A percentile compares a stretch with the other conserved stretches of the same genome.
phyloP scores from a whole-genome alignment of 2,888 invertebrate genomes.

The Eupelmus urozonus region DNA sequence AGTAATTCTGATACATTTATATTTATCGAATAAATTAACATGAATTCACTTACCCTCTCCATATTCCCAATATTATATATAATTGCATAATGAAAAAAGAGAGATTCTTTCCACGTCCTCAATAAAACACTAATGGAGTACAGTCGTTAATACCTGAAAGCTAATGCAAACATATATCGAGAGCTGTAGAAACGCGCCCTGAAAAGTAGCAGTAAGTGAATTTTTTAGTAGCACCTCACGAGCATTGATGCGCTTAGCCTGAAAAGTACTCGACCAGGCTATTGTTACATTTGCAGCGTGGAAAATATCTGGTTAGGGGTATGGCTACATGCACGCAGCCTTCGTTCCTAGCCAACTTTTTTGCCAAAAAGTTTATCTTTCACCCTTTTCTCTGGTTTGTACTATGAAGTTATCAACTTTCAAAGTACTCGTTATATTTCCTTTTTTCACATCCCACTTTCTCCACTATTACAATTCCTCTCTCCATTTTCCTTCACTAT shows the following conservation, averaged over 20 bases:
- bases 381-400: constrained; percentile 43
- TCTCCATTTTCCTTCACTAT: not conserved
- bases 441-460: not conserved
- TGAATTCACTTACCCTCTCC: too few species aligned
- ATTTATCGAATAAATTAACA: too few species aligned
- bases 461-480: not conserved
- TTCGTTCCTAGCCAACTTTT: constrained; percentile 41
- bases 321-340: not conserved
- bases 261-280: too few species aligned
- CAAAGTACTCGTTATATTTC: constrained; percentile 37
- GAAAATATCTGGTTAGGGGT: not conserved
- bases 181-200: not conserved
- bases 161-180: not conserved
- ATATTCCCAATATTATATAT: too few species aligned
- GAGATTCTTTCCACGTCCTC: too few species aligned
- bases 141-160: not conserved
- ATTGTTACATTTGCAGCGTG: too few species aligned
- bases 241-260: too few species aligned
- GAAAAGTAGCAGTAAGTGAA: too few species aligned
- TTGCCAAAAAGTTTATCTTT: constrained; percentile 42
- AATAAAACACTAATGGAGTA: too few species aligned
- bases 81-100: too few species aligned
- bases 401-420: constrained; percentile 57
- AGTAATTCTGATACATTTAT: too few species aligned
- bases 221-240: too few species aligned